Percentiles rank a stretch among this genome's conserved stretches.
phyloP scores from a whole-genome alignment of 2,797 vertebrate species.

The Hydrophis major region DNA sequence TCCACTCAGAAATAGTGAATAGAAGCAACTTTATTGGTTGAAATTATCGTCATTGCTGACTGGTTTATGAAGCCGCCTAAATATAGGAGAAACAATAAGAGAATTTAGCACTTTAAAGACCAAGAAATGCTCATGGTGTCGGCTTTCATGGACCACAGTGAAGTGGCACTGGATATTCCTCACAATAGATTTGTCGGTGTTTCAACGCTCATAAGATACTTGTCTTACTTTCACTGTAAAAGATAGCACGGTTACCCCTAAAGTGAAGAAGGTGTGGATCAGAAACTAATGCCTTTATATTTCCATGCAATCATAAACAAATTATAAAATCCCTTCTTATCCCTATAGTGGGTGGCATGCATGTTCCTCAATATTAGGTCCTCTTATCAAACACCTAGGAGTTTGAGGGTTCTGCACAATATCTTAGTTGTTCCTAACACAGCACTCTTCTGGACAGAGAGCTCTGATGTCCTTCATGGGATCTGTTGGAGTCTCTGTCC shows the following conservation, averaged over 20 bases:
- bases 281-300: neutral
- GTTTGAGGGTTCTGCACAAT: neutral
- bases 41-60: neutral
- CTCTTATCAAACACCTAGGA: neutral
- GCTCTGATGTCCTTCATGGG: neutral
- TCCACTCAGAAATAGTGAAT: constrained; percentile 25
- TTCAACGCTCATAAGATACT: neutral
- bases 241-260: neutral
- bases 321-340: neutral
- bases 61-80: constrained; percentile 29
- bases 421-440: neutral
- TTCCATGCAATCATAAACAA: neutral
- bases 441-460: neutral
- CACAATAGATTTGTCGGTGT: neutral
- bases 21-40: constrained; percentile 16
- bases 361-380: neutral
- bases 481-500: neutral
- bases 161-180: neutral
- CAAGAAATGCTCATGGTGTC: neutral
- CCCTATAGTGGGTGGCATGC: neutral
- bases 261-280: neutral
- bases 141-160: neutral
- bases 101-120: neutral
- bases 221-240: neutral
- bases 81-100: constrained; percentile 18